Evolutionary conservation across 2,797 vertebrate genomes (phyloP), one percentile per base, ranked within the genome.

Genomic region (Podarcis siculus): DNA sequence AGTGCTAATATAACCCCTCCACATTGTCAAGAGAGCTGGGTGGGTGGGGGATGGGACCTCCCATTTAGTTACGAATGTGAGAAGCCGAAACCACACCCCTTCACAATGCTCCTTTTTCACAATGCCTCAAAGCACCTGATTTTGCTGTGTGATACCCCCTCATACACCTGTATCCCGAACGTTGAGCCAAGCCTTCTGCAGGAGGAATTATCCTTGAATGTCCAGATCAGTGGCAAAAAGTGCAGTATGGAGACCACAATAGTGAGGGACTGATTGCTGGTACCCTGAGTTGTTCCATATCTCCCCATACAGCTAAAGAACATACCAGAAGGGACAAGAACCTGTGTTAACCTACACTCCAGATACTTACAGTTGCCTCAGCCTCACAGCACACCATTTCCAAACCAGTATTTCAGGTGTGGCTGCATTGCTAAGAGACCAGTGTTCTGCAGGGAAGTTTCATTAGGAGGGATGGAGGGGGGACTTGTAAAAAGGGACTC

Each of bases 331-430:
- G 89, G 79, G 73, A 89, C 88, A 86, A 77, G 90, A 92, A 90
- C 82, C 19, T 87, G 86, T 83, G 86, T 93, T 94, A 87, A 82
- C 95, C 89, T 92, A 82, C 17, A 1, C 83, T 85, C 87, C 90
- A 86, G 91, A 95, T 96, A 95, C 92, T 90, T 94, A 89, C 83
- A 91, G 87, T 67, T 37, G 73, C 89, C 86, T 94, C 91, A 87
- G 21, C 27, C 78, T 89, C 9, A 75, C 81, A 89, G 72, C 78
- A 23, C 32, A 76, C 3, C 1, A n/a, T 37, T 73, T 1, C 32
- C 58, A 92, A 97, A 96, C 96, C 91, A 90, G 97, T 96, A 95
- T 95, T 96, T 96, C 96, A 94, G 73, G 96, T 92, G 75, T 88
- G 91, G 23, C 94, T 49, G 49, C 94, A 91, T 92, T 90, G 91